Base-by-base conservation (phyloP, 35 echinoderm and acorn worm species). In the Patiria miniata region DNA sequence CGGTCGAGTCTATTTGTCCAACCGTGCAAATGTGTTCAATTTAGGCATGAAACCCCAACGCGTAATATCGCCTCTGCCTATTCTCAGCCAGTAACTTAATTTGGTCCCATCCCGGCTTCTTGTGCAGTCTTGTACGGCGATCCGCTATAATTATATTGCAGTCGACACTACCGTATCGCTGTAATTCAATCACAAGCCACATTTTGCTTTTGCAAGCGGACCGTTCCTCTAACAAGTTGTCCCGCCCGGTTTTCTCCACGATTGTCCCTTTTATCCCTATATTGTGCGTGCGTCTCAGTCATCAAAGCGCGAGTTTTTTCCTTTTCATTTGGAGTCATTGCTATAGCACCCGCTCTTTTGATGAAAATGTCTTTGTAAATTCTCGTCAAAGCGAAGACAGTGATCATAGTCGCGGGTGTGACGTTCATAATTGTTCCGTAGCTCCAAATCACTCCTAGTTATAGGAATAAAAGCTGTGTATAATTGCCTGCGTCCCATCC, bases 21-120 rank as follows among this genome's bases (percentile, higher is more conserved):
- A 73, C 65, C 65, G 65, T 73, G 65, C 65, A 73, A 73, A 73
- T 73, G 65, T 73, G 26, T 26, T 73, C 65, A 73, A 73, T 73
- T 73, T 73, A 30, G 65, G 34, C 10, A 30, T 73, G 65, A 73
- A 73, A 73, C 65, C 34, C 65, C 29, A 10, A 12, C 22, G 34
- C 26, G 65, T 73, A 73, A 73, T 73, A 26, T 73, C 65, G 42
- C 65, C 58, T 34, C 21, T 73, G 65, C 65, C 65, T 73, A 32
- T 73, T 73, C 65, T 32, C 34, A 18, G 34, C 4, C 12, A 12
- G 26, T 73, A 73, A 73, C 65, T 73, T 23, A 73, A 73, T 73
- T 73, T 73, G 26, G 34, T 10, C 65, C 34, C 65, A 73, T 73
- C 65, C 65, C 34, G n/a, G 65, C 65, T 73, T 73, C 34, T 30